Evolutionary conservation across 2,113 vertebrate genomes (phyloP).

Genomic region (Irena cyanogastra): DNA sequence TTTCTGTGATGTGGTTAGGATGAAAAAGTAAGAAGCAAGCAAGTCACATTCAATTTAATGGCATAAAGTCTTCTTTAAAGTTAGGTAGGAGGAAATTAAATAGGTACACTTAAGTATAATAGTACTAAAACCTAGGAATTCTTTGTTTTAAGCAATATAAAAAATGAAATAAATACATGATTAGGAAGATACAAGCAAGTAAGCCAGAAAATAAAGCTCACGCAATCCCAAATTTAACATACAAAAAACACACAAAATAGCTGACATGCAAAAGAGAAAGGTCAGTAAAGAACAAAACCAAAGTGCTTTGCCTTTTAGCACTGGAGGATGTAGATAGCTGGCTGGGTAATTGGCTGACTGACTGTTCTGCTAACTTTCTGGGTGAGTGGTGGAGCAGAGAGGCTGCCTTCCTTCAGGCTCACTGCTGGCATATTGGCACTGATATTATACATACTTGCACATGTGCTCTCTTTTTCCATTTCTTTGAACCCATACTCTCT

Average conservation of each 20-base stretch:
- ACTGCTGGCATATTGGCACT: neutral
- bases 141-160: neutral
- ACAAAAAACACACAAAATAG: neutral
- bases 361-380: neutral
- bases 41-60: neutral
- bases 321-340: neutral
- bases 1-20: neutral
- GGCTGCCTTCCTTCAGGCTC: conserved; percentile 1
- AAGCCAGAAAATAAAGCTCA: neutral
- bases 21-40: neutral
- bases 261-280: neutral
- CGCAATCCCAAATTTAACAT: neutral
- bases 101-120: neutral
- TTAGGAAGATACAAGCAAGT: neutral
- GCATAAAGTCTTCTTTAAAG: neutral
- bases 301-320: neutral
- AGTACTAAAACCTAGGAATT: neutral
- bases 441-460: neutral
- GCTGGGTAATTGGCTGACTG: neutral
- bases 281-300: neutral
- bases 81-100: neutral
- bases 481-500: neutral
- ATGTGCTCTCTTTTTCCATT: neutral
- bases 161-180: neutral
- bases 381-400: neutral